These are phyloP conservation scores for Parazoanthus atlanticus DNA, from an alignment of 92 coral and sea anemone species.

Conservation along the genomic window DNA sequence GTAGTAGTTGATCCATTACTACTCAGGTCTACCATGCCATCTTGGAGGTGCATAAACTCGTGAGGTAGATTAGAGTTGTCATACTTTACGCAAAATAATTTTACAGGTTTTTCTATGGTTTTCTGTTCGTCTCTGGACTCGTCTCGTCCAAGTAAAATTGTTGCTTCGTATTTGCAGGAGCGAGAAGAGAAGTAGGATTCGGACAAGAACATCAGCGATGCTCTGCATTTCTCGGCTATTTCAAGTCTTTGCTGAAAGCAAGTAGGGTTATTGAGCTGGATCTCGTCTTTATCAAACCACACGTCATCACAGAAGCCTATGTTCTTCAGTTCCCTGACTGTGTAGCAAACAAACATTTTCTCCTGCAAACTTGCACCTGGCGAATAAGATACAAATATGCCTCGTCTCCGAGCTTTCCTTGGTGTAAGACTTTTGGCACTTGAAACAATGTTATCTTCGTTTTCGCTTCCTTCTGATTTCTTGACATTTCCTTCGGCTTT, in stretches of 20 bases:
- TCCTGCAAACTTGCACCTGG: slow-evolving; percentile 80
- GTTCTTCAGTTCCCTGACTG: slow-evolving; percentile 80
- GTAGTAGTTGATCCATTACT: slow-evolving; percentile 40
- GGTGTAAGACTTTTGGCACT: slow-evolving; percentile 62
- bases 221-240: slow-evolving; percentile 91
- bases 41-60: slow-evolving; percentile 62
- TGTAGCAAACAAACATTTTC: slow-evolving; percentile 82
- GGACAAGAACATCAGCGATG: slow-evolving; percentile 81
- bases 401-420: slow-evolving; percentile 74
- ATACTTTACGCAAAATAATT: slow-evolving; percentile 81
- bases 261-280: slow-evolving; percentile 52
- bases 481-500: slow-evolving; percentile 33
- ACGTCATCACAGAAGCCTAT: slow-evolving; percentile 93
- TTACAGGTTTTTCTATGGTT: slow-evolving; percentile 64
- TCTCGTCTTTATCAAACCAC: slow-evolving; percentile 96
- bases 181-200: slow-evolving; percentile 67
- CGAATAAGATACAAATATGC: slow-evolving; percentile 89
- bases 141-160: slow-evolving; percentile 69
- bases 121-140: slow-evolving; percentile 50
- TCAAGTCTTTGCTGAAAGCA: slow-evolving; percentile 87
- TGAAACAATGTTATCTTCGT: slow-evolving; percentile 20
- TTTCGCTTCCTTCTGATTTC: slow-evolving; percentile 36
- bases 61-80: slow-evolving; percentile 53
- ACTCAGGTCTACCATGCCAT: slow-evolving; percentile 63
- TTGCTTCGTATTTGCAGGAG: slow-evolving; percentile 73